Conservation (phyloP, 2,113 vertebrate species). For the Proterorhinus semilunaris region DNA sequence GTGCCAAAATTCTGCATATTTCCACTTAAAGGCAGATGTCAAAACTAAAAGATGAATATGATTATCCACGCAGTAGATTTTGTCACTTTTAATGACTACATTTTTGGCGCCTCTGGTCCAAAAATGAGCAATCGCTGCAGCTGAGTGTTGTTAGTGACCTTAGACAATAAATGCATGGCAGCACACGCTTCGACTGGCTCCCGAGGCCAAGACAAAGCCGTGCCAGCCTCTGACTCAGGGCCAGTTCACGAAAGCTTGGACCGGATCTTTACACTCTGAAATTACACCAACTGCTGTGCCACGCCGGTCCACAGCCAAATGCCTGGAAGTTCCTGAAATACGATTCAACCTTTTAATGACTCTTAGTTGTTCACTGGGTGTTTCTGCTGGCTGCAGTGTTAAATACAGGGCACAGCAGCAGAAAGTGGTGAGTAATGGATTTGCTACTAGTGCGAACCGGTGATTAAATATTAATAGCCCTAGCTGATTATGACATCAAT, state of each 20-base stretch:
- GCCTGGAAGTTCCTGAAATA: constrained; percentile 41
- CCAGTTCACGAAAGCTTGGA: constrained; percentile 55
- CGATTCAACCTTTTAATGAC: constrained; percentile 47
- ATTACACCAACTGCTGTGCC: constrained; percentile 43
- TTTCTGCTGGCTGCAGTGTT: constrained; percentile 58
- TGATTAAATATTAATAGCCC: constrained; percentile 17
- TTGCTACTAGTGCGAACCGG: constrained; percentile 36
- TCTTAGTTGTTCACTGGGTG: constrained; percentile 14
- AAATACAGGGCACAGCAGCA: constrained; percentile 55
- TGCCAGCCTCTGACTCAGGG: constrained; percentile 42
- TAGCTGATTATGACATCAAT: constrained; percentile 18
- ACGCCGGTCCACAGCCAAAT: constrained; percentile 36
- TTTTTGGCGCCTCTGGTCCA: too few relatives aligned
- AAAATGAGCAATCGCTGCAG: constrained; percentile 39
- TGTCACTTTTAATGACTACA: too few relatives aligned
- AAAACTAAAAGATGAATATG: too few relatives aligned
- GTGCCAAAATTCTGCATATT: too few relatives aligned
- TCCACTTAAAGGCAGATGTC: too few relatives aligned
- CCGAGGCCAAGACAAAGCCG: constrained; percentile 19
- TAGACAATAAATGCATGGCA: constrained; percentile 43
- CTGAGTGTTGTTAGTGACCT: constrained; percentile 27
- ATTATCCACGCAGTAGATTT: too few relatives aligned
- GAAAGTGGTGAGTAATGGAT: constrained; percentile 59
- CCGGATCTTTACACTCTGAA: constrained; percentile 53
- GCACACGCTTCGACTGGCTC: constrained; percentile 42